Base-by-base conservation (phyloP, 2,113 vertebrate genomes). In the Centrocercus urophasianus region DNA sequence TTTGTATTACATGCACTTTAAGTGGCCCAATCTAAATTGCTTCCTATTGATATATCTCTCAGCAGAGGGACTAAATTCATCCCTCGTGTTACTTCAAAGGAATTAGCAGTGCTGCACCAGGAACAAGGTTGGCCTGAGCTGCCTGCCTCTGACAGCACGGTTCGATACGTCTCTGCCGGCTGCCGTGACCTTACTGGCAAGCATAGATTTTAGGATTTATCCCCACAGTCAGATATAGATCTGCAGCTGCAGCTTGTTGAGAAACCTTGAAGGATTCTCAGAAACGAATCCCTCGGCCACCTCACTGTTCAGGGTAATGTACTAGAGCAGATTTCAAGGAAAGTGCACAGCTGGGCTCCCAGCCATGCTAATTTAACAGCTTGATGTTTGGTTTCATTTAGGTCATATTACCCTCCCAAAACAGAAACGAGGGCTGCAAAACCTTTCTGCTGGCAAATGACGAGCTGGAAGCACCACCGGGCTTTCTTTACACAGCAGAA, bases 31-130 rank as follows among this genome's bases (percentile, higher is more conserved):
- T 95, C 89, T 96, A 97, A 97, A 97, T 96, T 85, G 96, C 97
- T 97, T 97, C 95, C 95, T 97, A 97, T 96, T 93, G 95, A 97
- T 95, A 93, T 88, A 96, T 97, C 96, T 96, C 96, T 95, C 94
- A 96, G 92, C 93, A 64, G 70, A 93, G 59, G 82, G 83, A 93
- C 95, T 95, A 92, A 91, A 95, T 95, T 95, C 93, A 89, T 95
- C 94, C 95, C 94, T 95, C 14, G 92, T 56, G 90, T 89, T 96
- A 75, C 86, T 92, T 95, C 96, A 95, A 89, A 94, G 91, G 91
- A 95, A 95, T 94, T 93, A 94, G 88, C 59, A 86, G 89, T 5
- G 81, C 80, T 75, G 80, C 90, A 90, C 94, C 66, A 94, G 89
- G 88, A 92, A 92, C 80, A 88, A 91, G 78, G 77, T 90, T 90